A percentile compares a stretch with the other conserved stretches of the same genome.
Evolutionary conservation across 2,113 vertebrate species (phyloP).

Genomic region (Hippotragus niger): DNA sequence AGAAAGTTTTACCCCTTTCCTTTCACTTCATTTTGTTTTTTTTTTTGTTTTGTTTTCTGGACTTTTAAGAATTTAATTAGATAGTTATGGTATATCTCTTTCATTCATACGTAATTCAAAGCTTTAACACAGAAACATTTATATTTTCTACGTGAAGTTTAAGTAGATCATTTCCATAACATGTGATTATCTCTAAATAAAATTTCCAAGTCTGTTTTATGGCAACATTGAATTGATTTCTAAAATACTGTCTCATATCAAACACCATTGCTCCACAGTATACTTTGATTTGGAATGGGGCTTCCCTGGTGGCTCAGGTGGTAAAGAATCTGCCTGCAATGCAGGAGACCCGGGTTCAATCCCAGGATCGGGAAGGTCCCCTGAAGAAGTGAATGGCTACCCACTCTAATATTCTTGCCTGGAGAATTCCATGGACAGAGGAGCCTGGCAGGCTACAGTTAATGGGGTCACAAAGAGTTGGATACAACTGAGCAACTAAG

Average conservation of each 20-base stretch:
- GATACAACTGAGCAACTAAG: background rate
- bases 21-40: conserved; percentile 43
- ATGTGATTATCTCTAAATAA: background rate
- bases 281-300: background rate
- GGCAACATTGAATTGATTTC: background rate
- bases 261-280: background rate
- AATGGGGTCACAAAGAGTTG: background rate
- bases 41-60: background rate
- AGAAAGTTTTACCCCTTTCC: conserved; percentile 5
- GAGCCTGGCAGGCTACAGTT: background rate
- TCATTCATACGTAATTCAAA: conserved; percentile 58
- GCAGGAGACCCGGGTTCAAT: background rate
- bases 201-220: background rate
- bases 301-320: background rate
- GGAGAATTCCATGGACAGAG: background rate
- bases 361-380: background rate
- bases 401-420: background rate
- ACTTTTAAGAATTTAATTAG: conserved; percentile 22
- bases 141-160: conserved; percentile 55
- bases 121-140: conserved; percentile 55
- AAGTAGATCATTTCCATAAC: conserved; percentile 29
- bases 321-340: background rate
- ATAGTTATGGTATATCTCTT: background rate
- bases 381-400: background rate
- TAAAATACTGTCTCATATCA: background rate